Evolutionary conservation across 2,797 vertebrate genomes (phyloP).

Genomic region (Manis pentadactyla): DNA sequence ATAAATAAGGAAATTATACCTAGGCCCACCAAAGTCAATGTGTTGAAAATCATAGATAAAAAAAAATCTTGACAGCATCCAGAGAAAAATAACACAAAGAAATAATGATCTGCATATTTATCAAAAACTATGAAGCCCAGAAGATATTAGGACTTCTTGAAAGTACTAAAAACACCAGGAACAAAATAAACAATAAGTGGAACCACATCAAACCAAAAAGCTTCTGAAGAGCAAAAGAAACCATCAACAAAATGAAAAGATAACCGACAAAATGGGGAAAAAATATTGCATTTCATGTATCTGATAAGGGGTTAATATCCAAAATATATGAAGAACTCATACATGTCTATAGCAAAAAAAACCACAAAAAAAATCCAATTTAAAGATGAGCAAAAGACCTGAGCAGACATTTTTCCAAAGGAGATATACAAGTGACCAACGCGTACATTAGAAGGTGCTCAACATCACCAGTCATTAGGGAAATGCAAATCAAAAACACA

Average conservation of each 20-base stretch:
- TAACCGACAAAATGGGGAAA: no score
- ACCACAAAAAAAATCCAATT: neutral
- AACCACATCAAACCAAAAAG: neutral
- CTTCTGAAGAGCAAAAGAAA: neutral
- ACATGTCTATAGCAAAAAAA: neutral
- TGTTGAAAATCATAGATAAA: neutral
- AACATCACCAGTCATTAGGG: neutral
- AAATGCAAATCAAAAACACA: neutral
- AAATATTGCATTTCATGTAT: no score
- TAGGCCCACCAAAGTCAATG: neutral
- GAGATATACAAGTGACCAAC: neutral
- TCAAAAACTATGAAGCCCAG: neutral
- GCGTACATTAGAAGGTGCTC: neutral
- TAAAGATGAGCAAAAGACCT: neutral
- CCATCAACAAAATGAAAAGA: neutral
- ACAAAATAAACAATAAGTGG: neutral
- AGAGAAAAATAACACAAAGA: neutral
- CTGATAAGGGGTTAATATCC: no score
- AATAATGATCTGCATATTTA: neutral
- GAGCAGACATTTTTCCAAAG: neutral
- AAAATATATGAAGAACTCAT: no score
- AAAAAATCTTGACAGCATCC: neutral
- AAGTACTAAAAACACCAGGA: neutral
- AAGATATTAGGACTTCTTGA: neutral
- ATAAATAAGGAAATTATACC: neutral